Evolutionary conservation across 2,888 invertebrate genomes (phyloP), one percentile per base, ranked within the genome.

Genomic region (Anarsia innoxiella): DNA sequence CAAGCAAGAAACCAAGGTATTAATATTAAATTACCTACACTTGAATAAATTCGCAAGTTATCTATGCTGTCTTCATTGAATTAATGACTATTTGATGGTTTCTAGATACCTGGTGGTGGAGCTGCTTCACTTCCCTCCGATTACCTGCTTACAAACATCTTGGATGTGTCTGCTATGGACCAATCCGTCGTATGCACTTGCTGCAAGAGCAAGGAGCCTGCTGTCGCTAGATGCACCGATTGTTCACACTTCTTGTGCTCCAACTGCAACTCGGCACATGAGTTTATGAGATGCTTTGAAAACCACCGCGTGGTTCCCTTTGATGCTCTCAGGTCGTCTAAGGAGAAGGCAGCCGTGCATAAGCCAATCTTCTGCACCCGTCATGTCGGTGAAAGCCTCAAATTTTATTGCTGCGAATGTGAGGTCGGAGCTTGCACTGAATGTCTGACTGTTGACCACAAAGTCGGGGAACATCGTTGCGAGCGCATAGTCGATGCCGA

Each of bases 271-370:
- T 94, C 95, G 26, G 97, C 97, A 40, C 97, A 98, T 75, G 93
- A 95, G 73, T 96, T 93, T 66, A 97, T 97, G 97, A 89, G 96
- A 51, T 96, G 97, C 83, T 98, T 98, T 70, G 97, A 97, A 75
- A 95, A 94, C 59, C 97, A 98, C 72, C 89, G 93, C 72, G 96
- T 96, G 25, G 91, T 96, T 36, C 91, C 93, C 28, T 91, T 97
- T 64, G 96, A 96, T 59, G 95, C 95, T 52, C 86, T 96, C 66
- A 90, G 91, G 57, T 88, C 89, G 55, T 91, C 92, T 48, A 91
- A 91, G 56, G 91, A 93, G 64, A 91, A 92, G 56, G 87, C 94
- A 48, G 92, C 93, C 36, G 91, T 96, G 49, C 96, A 96, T 64
- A 95, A 95, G 73, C 95, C 96, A 25, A 89, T 97, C 41, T 92